phyloP scores from a whole-genome alignment of 1,140 invertebrate genomes.

The Cyclina sinensis region DNA sequence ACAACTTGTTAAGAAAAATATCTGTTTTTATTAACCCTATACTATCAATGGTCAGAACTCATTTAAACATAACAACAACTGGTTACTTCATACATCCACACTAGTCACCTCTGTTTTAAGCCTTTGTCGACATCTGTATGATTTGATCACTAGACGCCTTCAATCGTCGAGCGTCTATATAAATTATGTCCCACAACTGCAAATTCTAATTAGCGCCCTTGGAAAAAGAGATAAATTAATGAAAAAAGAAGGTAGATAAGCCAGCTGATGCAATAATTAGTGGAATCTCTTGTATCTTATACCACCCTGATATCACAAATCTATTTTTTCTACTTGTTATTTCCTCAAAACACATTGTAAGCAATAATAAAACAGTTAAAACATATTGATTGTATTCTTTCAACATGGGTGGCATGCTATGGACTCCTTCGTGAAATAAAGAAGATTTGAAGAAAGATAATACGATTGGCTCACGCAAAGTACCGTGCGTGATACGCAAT shows the following conservation, averaged over 20 bases:
- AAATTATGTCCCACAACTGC: slow-evolving; percentile 9
- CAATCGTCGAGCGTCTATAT: neutral
- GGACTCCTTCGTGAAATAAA: slow-evolving; percentile 20
- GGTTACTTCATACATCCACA: no score
- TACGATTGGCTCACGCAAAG: slow-evolving; percentile 39
- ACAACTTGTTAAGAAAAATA: no score
- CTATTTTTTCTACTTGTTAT: neutral
- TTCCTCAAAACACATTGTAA: slow-evolving; percentile 33
- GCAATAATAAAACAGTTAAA: slow-evolving; percentile 51
- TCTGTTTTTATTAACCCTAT: no score
- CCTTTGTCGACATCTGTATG: neutral
- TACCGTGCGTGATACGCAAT: slow-evolving; percentile 5
- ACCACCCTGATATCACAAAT: neutral
- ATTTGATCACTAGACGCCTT: neutral
- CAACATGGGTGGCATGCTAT: slow-evolving; percentile 51
- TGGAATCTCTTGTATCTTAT: slow-evolving; percentile 1
- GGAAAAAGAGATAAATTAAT: slow-evolving; percentile 16
- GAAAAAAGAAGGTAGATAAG: neutral
- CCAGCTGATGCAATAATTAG: neutral
- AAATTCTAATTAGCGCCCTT: slow-evolving; percentile 12
- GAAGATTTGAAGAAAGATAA: slow-evolving; percentile 41
- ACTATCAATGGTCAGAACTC: no score
- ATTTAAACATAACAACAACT: no score
- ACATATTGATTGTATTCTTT: slow-evolving; percentile 43
- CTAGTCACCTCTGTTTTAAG: neutral